phyloP scores from a whole-genome alignment of 2,797 vertebrate genomes.

The Myotis myotis region DNA sequence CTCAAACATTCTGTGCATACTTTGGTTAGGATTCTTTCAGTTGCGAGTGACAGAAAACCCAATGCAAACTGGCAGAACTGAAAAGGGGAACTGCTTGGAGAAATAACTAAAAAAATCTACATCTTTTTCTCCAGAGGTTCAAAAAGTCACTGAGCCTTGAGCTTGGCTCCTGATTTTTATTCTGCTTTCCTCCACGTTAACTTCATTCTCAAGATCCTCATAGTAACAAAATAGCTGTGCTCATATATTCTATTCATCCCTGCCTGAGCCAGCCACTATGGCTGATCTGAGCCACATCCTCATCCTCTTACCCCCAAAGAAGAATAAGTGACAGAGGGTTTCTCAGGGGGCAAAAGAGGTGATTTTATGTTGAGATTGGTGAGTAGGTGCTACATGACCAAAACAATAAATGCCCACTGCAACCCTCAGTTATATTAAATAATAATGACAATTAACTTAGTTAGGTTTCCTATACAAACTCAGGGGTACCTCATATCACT shows the following conservation, averaged over 20 bases:
- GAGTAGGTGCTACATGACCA: not conserved
- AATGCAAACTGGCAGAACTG: constrained; percentile 8
- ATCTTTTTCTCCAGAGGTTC: not conserved
- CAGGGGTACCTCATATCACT: not conserved
- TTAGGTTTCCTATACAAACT: not conserved
- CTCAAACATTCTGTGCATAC: constrained; percentile 16
- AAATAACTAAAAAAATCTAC: not conserved
- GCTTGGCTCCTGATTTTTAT: not conserved
- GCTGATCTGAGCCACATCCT: not conserved
- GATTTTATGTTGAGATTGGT: not conserved
- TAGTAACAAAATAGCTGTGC: not conserved
- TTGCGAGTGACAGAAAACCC: not conserved
- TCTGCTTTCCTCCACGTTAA: not conserved
- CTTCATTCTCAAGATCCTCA: not conserved
- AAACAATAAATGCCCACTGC: not conserved
- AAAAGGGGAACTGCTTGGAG: not conserved
- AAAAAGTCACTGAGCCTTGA: not conserved
- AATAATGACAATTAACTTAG: not conserved
- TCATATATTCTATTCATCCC: not conserved
- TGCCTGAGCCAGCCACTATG: not conserved
- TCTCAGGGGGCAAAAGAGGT: not conserved
- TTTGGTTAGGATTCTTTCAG: constrained; percentile 11
- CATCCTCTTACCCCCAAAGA: not conserved
- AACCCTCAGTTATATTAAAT: not conserved
- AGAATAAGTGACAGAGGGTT: not conserved